phyloP scores from a whole-genome alignment of 2,113 vertebrate genomes.

The Carassius auratus region DNA sequence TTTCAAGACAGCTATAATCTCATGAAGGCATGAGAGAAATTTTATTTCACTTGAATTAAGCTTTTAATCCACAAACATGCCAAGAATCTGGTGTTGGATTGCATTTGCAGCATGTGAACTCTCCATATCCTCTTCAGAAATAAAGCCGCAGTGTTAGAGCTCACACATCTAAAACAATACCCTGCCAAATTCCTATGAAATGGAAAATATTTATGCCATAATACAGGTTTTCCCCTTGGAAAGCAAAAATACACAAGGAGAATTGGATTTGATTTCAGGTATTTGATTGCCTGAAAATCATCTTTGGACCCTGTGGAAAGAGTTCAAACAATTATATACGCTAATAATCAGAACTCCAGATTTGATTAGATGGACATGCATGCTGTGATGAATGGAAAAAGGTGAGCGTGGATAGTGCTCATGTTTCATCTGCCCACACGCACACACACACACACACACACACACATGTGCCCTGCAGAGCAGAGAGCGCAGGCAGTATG shows the following conservation, averaged over 20 bases:
- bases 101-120: slow-evolving; percentile 36
- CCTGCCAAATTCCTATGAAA: slow-evolving; percentile 28
- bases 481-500: slow-evolving; percentile 54
- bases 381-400: slow-evolving; percentile 25
- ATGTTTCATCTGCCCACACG: slow-evolving; percentile 15
- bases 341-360: neutral
- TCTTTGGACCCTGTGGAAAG: neutral
- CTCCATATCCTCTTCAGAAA: slow-evolving; percentile 24
- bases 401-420: slow-evolving; percentile 31
- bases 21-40: slow-evolving; percentile 21
- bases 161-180: slow-evolving; percentile 28
- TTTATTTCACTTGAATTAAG: slow-evolving; percentile 47
- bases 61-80: slow-evolving; percentile 44
- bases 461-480: slow-evolving; percentile 33
- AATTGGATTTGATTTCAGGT: neutral
- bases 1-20: slow-evolving; percentile 1
- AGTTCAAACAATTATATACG: neutral
- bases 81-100: slow-evolving; percentile 44
- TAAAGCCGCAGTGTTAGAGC: neutral
- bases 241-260: neutral
- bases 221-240: neutral
- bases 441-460: neutral
- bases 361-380: neutral
- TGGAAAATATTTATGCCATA: slow-evolving; percentile 15
- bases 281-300: neutral